These are phyloP conservation scores for Melanargia galathea DNA, from an alignment of 2,888 invertebrate species.

Conservation along the genomic window DNA sequence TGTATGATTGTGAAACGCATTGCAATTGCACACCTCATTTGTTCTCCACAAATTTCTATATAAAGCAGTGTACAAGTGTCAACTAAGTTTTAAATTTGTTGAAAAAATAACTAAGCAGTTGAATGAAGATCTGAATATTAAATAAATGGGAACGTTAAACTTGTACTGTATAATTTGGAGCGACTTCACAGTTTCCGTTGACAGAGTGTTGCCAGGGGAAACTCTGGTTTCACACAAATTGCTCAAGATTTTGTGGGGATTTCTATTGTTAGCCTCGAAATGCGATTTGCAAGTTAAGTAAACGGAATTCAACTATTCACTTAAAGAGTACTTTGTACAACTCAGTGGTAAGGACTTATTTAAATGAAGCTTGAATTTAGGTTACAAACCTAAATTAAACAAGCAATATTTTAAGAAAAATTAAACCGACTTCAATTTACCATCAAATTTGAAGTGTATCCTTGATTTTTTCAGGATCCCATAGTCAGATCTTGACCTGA, in stretches of 20 bases:
- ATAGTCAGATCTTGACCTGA: no score
- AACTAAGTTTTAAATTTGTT: not conserved
- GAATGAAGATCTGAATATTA: slow-evolving; percentile 33
- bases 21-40: no score
- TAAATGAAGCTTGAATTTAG: not conserved
- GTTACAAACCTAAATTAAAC: not conserved
- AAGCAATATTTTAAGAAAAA: no score
- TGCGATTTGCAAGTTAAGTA: slow-evolving; percentile 16
- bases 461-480: no score
- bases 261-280: slow-evolving; percentile 18
- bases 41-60: no score
- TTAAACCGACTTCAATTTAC: no score
- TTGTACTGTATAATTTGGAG: slow-evolving; percentile 32
- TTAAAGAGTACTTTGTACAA: slow-evolving; percentile 1
- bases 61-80: no score
- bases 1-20: no score
- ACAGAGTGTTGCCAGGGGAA: slow-evolving; percentile 14
- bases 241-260: slow-evolving; percentile 28
- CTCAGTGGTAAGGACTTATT: not conserved
- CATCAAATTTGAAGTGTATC: no score
- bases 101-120: not conserved
- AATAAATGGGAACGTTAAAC: slow-evolving; percentile 37
- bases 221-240: slow-evolving; percentile 28
- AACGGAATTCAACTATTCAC: not conserved
- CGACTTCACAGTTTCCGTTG: slow-evolving; percentile 18